Conservation (phyloP, 2,113 vertebrate genomes). For the Thermophis baileyi region DNA sequence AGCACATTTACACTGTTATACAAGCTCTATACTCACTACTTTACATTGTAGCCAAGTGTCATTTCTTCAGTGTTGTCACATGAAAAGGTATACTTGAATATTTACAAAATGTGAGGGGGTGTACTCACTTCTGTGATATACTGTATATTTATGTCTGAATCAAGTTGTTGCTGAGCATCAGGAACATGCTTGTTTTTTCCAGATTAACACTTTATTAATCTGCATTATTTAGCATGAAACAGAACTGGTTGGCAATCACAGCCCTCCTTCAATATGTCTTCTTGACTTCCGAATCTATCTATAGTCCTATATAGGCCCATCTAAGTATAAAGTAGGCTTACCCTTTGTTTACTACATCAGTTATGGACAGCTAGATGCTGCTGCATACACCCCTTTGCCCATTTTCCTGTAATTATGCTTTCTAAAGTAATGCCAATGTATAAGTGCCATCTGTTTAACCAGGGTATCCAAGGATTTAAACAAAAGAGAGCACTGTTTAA, state of each 20-base stretch:
- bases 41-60: no score
- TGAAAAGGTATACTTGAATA: no score
- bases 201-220: not conserved
- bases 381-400: not conserved
- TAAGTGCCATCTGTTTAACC: not conserved
- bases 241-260: not conserved
- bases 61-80: no score
- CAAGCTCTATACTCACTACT: no score
- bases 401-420: not conserved
- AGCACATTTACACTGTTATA: no score
- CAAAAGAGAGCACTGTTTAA: not conserved
- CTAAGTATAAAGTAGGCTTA: not conserved
- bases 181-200: not conserved
- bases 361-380: not conserved
- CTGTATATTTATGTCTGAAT: not conserved
- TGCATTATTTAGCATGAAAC: not conserved
- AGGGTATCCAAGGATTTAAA: not conserved
- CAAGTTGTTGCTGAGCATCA: not conserved
- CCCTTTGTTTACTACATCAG: not conserved
- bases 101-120: no score
- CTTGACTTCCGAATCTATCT: not conserved
- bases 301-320: not conserved
- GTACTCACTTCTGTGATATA: no score
- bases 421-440: not conserved
- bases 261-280: not conserved